These are phyloP conservation scores for Antedon mediterranea DNA, from an alignment of 53 echinoderm and acorn worm species.

Conservation along the genomic window DNA sequence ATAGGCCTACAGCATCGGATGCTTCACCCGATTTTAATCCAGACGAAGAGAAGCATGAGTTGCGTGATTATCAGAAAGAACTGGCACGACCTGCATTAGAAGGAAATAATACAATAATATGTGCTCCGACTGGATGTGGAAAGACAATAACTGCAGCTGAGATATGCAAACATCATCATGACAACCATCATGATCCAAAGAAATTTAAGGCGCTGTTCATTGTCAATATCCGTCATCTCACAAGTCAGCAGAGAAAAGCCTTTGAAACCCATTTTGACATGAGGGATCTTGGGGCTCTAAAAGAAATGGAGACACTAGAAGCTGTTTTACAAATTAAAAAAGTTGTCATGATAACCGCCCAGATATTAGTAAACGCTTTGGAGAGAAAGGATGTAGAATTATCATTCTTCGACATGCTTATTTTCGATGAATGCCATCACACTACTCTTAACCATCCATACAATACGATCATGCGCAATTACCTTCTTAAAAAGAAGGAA, in stretches of 20 bases:
- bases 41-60: neutral
- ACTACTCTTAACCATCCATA: slow-evolving; percentile 49
- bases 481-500: slow-evolving; percentile 27
- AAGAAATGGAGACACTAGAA: slow-evolving; percentile 19
- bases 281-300: slow-evolving; percentile 10
- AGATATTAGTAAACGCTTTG: slow-evolving; percentile 48
- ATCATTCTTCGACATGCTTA: slow-evolving; percentile 24
- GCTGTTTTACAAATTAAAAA: neutral
- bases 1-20: too few relatives aligned
- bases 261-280: slow-evolving; percentile 29
- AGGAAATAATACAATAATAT: slow-evolving; percentile 49
- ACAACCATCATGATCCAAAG: neutral
- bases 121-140: slow-evolving; percentile 57
- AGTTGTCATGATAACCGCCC: slow-evolving; percentile 52
- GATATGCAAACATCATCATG: slow-evolving; percentile 29
- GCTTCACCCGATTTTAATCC: too few relatives aligned
- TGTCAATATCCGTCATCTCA: slow-evolving; percentile 41
- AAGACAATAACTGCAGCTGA: slow-evolving; percentile 50
- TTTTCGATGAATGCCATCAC: slow-evolving; percentile 66
- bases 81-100: slow-evolving; percentile 29
- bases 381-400: slow-evolving; percentile 9
- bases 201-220: slow-evolving; percentile 57
- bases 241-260: slow-evolving; percentile 42
- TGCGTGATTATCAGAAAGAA: slow-evolving; percentile 42
- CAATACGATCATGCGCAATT: slow-evolving; percentile 50